phyloP scores from a whole-genome alignment of 2,113 vertebrate genomes.

The Pygoscelis antarcticus region DNA sequence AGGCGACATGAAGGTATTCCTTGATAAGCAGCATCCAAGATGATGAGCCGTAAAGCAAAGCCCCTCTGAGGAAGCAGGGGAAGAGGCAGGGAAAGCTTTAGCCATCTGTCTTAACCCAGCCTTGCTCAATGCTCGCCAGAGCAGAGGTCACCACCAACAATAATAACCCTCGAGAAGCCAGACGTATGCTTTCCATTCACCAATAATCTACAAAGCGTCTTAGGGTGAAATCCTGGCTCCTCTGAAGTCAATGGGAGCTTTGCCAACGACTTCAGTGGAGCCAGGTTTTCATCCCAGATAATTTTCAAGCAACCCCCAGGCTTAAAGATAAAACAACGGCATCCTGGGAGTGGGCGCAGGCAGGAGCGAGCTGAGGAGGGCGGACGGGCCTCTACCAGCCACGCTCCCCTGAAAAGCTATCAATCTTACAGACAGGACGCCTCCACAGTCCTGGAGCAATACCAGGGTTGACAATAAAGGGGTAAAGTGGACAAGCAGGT shows the following conservation, averaged over 20 bases:
- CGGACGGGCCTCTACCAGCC: background rate
- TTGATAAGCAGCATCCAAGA: conserved; percentile 53
- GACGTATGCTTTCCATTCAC: conserved; percentile 64
- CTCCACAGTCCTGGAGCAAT: background rate
- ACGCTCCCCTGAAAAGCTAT: background rate
- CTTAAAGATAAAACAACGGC: conserved; percentile 37
- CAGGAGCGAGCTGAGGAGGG: background rate
- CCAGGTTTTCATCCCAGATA: conserved; percentile 63
- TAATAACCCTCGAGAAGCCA: conserved; percentile 55
- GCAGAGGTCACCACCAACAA: conserved; percentile 63
- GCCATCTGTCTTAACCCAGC: conserved; percentile 24
- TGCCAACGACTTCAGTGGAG: conserved; percentile 56
- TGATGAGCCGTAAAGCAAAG: conserved; percentile 34
- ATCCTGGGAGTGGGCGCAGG: conserved; percentile 6
- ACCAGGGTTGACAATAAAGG: background rate
- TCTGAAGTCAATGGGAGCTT: conserved; percentile 65
- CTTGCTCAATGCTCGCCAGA: conserved; percentile 50
- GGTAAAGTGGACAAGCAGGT: background rate
- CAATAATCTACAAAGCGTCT: conserved; percentile 65
- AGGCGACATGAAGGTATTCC: conserved; percentile 29
- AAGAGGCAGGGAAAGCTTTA: conserved; percentile 35
- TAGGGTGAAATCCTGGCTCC: conserved; percentile 61
- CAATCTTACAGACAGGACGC: background rate
- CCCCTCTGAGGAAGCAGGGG: background rate
- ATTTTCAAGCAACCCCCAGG: conserved; percentile 55